Conservation (phyloP, 2,888 invertebrate genomes). For the Stenchaetothrips biformis region DNA sequence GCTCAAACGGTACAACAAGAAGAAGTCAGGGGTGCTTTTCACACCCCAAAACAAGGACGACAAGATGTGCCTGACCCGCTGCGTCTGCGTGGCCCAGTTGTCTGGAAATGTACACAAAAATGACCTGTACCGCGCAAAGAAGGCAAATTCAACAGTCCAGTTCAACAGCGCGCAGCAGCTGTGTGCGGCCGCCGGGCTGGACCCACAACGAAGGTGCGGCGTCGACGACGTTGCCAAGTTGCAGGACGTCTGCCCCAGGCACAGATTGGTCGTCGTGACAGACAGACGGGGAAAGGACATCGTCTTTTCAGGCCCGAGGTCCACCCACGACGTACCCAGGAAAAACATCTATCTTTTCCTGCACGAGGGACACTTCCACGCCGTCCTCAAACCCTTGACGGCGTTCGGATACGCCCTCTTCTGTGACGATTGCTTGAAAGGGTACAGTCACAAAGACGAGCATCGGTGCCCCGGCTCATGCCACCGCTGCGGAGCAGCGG, state of each 20-base stretch:
- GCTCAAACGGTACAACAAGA: neutral
- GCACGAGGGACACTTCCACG: slow-evolving; percentile 4
- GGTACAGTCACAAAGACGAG: neutral
- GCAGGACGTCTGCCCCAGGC: neutral
- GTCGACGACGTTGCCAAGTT: neutral
- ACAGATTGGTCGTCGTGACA: neutral
- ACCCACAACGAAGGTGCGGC: neutral
- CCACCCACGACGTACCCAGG: neutral
- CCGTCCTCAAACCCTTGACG: neutral
- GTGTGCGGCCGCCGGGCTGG: neutral
- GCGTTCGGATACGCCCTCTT: neutral
- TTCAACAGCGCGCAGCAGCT: neutral
- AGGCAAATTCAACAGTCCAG: neutral
- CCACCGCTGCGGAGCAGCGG: neutral
- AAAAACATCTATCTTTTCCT: neutral
- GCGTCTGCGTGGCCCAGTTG: neutral
- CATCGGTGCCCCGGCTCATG: neutral
- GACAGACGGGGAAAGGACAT: neutral
- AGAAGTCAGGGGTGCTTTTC: no score
- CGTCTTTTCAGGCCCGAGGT: neutral
- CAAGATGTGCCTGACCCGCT: neutral
- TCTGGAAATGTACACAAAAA: neutral
- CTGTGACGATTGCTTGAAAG: neutral
- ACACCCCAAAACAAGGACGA: neutral
- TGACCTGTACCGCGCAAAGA: neutral